phyloP scores from a whole-genome alignment of 1,140 invertebrate species.

The Habropoda laboriosa region DNA sequence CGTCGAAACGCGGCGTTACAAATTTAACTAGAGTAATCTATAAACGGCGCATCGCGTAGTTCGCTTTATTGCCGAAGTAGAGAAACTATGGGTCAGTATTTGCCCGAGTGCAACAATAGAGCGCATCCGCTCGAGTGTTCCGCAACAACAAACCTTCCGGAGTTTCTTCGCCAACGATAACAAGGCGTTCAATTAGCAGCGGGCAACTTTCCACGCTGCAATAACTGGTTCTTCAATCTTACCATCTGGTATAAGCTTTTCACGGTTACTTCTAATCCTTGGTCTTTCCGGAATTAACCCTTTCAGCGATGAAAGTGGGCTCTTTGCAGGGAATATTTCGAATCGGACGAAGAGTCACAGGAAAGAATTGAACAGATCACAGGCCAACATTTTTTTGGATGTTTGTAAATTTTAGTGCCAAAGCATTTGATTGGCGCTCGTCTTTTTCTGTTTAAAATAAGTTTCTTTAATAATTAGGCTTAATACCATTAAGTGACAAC shows the following conservation, averaged over 20 bases:
- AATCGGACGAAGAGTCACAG: too few species aligned
- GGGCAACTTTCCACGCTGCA: not conserved
- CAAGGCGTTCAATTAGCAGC: slow-evolving; percentile 15
- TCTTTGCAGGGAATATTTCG: too few species aligned
- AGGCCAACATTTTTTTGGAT: too few species aligned
- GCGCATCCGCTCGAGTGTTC: not conserved
- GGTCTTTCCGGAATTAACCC: too few species aligned
- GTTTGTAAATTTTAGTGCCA: too few species aligned
- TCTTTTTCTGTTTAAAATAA: too few species aligned
- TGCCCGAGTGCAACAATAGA: slow-evolving; percentile 5
- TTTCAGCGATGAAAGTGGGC: too few species aligned
- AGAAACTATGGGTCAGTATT: slow-evolving; percentile 8
- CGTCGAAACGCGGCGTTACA: not conserved
- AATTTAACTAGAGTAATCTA: slow-evolving; percentile 23
- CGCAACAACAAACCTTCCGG: not conserved
- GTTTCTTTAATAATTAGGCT: too few species aligned
- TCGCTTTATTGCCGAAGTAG: slow-evolving; percentile 20
- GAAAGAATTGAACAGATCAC: not conserved
- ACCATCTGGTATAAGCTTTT: not conserved
- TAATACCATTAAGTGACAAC: too few species aligned
- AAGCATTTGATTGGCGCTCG: too few species aligned
- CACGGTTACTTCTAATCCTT: not conserved
- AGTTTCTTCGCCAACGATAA: not conserved
- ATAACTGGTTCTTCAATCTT: not conserved
- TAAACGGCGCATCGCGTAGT: not conserved